phyloP scores from a whole-genome alignment of 2,888 invertebrate species.

The Athripsodes cinereus region DNA sequence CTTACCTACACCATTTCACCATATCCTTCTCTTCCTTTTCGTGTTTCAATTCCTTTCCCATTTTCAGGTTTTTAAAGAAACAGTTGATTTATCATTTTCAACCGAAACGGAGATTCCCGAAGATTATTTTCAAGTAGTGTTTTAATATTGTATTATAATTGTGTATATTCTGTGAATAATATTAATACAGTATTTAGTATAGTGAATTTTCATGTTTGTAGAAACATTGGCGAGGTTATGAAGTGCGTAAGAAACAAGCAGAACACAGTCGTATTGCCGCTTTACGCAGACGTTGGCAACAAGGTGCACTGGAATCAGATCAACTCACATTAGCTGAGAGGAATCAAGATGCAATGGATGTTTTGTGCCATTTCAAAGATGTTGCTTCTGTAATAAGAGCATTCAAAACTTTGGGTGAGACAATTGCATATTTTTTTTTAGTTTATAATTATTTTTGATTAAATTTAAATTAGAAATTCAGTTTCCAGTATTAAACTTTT shows the following conservation, averaged over 20 bases:
- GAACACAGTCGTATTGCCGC: conserved; percentile 34
- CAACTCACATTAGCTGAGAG: conserved; percentile 40
- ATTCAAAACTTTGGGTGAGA: conserved; percentile 42
- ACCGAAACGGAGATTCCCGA: too few relatives aligned
- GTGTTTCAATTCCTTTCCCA: too few relatives aligned
- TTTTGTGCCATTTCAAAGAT: conserved; percentile 33
- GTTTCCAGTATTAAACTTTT: too few relatives aligned
- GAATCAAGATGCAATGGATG: conserved; percentile 42
- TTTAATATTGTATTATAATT: too few relatives aligned
- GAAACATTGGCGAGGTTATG: conserved; percentile 52
- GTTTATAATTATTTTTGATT: neutral
- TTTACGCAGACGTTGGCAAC: conserved; percentile 41
- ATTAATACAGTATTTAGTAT: neutral
- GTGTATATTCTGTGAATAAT: too few relatives aligned
- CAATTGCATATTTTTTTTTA: neutral
- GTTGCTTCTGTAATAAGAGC: conserved; percentile 33
- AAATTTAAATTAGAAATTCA: neutral
- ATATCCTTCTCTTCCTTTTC: neutral
- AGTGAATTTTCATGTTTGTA: conserved; percentile 25
- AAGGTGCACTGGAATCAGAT: conserved; percentile 38
- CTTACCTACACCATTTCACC: neutral
- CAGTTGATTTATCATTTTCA: too few relatives aligned
- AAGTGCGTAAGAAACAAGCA: conserved; percentile 32
- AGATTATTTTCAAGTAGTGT: too few relatives aligned
- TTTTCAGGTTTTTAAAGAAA: too few relatives aligned